phyloP scores from a whole-genome alignment of 1,140 invertebrate species.

The Micrasema minimum region DNA sequence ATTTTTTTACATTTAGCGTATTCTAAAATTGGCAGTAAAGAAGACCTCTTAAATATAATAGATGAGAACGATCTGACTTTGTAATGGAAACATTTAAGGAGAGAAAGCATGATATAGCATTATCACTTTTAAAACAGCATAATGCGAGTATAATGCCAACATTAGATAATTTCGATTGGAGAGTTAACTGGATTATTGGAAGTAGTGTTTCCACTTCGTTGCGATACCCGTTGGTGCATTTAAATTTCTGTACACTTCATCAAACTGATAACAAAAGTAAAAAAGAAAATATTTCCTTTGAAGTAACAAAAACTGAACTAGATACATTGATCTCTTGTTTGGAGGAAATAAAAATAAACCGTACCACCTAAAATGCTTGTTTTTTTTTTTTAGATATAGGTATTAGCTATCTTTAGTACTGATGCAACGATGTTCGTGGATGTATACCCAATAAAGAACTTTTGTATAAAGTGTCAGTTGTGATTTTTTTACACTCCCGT shows the following conservation, averaged over 20 bases:
- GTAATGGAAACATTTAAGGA: constrained; percentile 53
- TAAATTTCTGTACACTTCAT: constrained; percentile 55
- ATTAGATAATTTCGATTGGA: constrained; percentile 59
- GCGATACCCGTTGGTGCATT: constrained; percentile 58
- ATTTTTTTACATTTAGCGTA: constrained; percentile 23
- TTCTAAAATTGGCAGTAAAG: constrained; percentile 14
- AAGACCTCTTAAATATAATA: constrained; percentile 46
- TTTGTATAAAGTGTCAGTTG: no score
- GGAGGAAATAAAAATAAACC: constrained; percentile 44
- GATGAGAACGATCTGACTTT: constrained; percentile 52
- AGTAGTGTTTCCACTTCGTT: constrained; percentile 59
- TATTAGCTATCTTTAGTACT: no score
- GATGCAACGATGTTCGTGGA: no score
- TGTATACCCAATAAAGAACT: no score
- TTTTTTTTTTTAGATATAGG: no score
- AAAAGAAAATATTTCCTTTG: constrained; percentile 55
- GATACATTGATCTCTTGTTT: constrained; percentile 56
- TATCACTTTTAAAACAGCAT: constrained; percentile 56
- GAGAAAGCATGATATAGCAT: constrained; percentile 55
- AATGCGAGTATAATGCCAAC: constrained; percentile 57
- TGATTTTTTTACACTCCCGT: no score
- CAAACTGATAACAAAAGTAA: constrained; percentile 45
- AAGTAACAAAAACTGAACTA: constrained; percentile 58
- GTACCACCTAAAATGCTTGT: no score
- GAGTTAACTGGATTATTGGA: constrained; percentile 58